These are phyloP conservation scores for Rattus norvegicus DNA, from an alignment of 2,113 vertebrate species.

Conservation along the genomic window DNA sequence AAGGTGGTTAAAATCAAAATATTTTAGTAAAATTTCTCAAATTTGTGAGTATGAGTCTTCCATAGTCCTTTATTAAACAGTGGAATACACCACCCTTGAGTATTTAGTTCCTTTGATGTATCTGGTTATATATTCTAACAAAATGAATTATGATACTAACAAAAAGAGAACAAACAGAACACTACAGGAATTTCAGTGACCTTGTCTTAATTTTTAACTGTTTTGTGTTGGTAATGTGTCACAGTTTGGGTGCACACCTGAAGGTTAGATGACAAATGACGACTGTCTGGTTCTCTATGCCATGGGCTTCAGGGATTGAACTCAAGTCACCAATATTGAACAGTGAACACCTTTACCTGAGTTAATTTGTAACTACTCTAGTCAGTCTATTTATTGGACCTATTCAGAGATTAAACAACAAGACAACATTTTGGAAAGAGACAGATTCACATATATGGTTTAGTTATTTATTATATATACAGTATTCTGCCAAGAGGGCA, in stretches of 20 bases:
- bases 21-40: not conserved
- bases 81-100: not conserved
- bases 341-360: not conserved
- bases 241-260: not conserved
- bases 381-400: not conserved
- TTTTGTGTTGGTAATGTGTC: not conserved
- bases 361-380: not conserved
- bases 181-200: not conserved
- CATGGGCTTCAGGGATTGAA: not conserved
- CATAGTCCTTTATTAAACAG: not conserved
- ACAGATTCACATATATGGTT: no score
- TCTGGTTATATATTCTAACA: not conserved
- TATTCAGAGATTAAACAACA: not conserved
- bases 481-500: no score
- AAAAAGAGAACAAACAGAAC: not conserved
- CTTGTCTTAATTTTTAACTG: not conserved
- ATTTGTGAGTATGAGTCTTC: not conserved
- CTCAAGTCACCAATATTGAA: not conserved
- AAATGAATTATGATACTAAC: not conserved
- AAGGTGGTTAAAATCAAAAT: slow-evolving; percentile 13
- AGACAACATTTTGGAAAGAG: not conserved
- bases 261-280: not conserved
- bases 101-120: not conserved
- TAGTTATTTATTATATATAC: no score
- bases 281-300: not conserved